Percentiles rank a stretch among this genome's conserved stretches.
Conservation (phyloP, 2,113 vertebrate species). For the Lycocorax pyrrhopterus region DNA sequence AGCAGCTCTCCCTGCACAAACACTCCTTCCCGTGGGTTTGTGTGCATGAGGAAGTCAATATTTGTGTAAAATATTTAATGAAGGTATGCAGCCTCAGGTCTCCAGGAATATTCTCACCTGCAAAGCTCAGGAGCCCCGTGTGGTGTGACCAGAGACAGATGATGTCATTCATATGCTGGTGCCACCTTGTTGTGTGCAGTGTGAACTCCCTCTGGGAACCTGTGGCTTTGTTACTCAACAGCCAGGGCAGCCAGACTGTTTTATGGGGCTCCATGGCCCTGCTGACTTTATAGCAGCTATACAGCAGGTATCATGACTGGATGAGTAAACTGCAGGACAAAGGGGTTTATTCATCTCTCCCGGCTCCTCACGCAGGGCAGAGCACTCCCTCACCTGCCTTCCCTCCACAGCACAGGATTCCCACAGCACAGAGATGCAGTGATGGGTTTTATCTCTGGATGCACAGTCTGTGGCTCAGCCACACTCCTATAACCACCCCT, state of each 20-base stretch:
- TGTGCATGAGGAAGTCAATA: slow-evolving; percentile 59
- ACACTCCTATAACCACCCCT: neutral
- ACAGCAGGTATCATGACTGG: neutral
- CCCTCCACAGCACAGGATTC: neutral
- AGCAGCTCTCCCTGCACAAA: slow-evolving; percentile 39
- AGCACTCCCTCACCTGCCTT: neutral
- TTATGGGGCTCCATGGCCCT: neutral
- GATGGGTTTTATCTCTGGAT: neutral
- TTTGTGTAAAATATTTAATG: slow-evolving; percentile 66
- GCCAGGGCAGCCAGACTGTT: neutral
- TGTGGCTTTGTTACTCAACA: neutral
- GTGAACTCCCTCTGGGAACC: neutral
- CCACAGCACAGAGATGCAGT: neutral
- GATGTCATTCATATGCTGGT: neutral
- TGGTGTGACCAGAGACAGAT: neutral
- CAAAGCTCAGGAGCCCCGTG: neutral
- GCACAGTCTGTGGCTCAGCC: neutral
- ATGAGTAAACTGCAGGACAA: neutral
- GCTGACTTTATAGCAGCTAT: neutral
- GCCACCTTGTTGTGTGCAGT: neutral
- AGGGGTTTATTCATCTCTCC: neutral
- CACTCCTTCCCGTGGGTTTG: neutral
- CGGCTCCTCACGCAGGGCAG: neutral
- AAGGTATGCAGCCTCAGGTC: slow-evolving; percentile 47
- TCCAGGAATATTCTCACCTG: slow-evolving; percentile 39